These are phyloP conservation scores for Drosophila suzukii DNA, from an alignment of 1,140 invertebrate species.

Conservation along the genomic window DNA sequence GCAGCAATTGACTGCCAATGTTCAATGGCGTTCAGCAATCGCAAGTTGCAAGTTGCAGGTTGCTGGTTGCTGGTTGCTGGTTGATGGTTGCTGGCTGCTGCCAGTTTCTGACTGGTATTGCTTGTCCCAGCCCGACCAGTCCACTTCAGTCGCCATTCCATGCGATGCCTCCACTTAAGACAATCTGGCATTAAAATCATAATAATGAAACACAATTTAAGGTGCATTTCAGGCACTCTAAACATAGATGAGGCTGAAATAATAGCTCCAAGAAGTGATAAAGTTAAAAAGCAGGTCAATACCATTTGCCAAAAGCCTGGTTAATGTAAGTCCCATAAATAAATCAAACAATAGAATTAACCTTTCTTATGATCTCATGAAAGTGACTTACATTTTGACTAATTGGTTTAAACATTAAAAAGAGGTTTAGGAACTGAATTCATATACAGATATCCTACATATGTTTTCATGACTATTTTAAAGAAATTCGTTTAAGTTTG, in stretches of 20 bases:
- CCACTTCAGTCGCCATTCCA: conserved; percentile 27
- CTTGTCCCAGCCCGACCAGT: conserved; percentile 14
- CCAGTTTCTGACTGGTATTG: conserved; percentile 22
- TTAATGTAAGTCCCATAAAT: too few species aligned
- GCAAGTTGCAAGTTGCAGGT: conserved; percentile 35
- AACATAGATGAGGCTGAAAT: conserved; percentile 6
- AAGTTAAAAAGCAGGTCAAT: too few species aligned
- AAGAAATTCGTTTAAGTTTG: too few species aligned
- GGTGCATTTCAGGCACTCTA: conserved; percentile 59
- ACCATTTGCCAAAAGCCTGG: too few species aligned
- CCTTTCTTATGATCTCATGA: too few species aligned
- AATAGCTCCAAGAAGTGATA: not conserved
- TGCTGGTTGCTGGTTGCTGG: conserved; percentile 22
- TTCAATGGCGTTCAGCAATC: conserved; percentile 74
- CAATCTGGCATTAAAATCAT: conserved; percentile 76
- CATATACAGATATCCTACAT: too few species aligned
- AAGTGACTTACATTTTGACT: too few species aligned
- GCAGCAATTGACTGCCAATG: conserved; percentile 78
- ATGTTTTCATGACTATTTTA: too few species aligned
- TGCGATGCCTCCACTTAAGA: conserved; percentile 62
- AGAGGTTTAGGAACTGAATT: too few species aligned
- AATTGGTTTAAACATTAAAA: too few species aligned
- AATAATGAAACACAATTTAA: conserved; percentile 81
- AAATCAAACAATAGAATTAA: too few species aligned
- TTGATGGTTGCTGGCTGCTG: conserved; percentile 8